Evolutionary conservation across 2,888 invertebrate genomes (phyloP).

Genomic region (Aleiodes testaceus): DNA sequence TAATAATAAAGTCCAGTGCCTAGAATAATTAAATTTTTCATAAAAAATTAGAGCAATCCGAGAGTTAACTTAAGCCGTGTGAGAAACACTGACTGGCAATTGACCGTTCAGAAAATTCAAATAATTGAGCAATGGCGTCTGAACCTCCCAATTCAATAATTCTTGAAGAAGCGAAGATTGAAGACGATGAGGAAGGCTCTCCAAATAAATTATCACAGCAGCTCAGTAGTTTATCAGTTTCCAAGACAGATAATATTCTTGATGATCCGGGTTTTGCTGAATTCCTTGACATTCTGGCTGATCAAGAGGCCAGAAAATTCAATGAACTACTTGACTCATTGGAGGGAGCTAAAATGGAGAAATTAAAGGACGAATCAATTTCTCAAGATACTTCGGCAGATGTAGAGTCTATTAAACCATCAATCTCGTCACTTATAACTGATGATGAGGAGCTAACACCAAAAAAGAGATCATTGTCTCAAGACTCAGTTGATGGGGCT

Average conservation of each 20-base stretch:
- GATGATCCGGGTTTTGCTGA: neutral
- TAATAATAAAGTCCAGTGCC: too few relatives aligned
- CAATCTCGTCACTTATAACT: neutral
- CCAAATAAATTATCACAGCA: constrained; percentile 1
- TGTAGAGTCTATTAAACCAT: neutral
- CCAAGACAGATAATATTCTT: neutral
- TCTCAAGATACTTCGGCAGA: constrained; percentile 3
- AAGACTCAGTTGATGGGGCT: neutral
- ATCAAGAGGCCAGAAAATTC: neutral
- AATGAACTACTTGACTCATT: neutral
- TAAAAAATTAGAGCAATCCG: too few relatives aligned
- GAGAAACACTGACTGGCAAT: too few relatives aligned
- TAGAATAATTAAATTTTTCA: too few relatives aligned
- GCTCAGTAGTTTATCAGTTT: constrained; percentile 3
- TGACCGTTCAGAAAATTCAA: too few relatives aligned
- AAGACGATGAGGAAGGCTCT: neutral
- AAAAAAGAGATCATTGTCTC: constrained; percentile 3
- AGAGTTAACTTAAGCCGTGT: too few relatives aligned
- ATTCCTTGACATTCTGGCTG: neutral
- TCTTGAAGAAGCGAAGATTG: neutral
- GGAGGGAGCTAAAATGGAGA: neutral
- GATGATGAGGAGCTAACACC: neutral
- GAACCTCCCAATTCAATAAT: too few relatives aligned
- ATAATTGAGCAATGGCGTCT: too few relatives aligned
- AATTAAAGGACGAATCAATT: neutral